Conservation (phyloP, 2,888 invertebrate genomes). For the Pseudanteris insignis region DNA sequence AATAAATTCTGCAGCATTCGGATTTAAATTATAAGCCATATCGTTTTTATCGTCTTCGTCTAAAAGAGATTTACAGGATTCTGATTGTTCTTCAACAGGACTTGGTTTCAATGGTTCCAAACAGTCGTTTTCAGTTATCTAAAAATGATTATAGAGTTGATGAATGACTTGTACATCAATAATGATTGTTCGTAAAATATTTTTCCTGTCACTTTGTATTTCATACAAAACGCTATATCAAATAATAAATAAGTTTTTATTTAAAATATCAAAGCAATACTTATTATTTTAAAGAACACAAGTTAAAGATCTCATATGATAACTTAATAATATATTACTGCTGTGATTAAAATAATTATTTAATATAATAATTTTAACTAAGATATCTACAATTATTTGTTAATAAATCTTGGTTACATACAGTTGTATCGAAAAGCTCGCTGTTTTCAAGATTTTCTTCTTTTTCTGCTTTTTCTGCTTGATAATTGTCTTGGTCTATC, state of each 20-base stretch:
- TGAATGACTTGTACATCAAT: too few relatives aligned
- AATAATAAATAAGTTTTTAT: too few relatives aligned
- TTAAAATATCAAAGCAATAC: too few relatives aligned
- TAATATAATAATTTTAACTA: too few relatives aligned
- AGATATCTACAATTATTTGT: too few relatives aligned
- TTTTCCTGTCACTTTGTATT: too few relatives aligned
- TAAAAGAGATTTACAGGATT: background rate
- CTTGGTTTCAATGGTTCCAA: background rate
- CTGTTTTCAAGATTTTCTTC: constrained; percentile 9
- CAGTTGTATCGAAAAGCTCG: constrained; percentile 55
- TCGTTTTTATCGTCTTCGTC: constrained; percentile 67
- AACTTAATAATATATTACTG: too few relatives aligned
- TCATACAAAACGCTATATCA: too few relatives aligned
- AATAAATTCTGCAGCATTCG: constrained; percentile 86
- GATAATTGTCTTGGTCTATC: constrained; percentile 11
- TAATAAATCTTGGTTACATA: constrained; percentile 44
- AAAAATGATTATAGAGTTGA: constrained; percentile 5
- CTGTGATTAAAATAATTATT: too few relatives aligned
- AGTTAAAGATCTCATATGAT: too few relatives aligned
- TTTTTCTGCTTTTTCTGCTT: constrained; percentile 28
- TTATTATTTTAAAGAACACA: too few relatives aligned
- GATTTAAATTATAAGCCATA: constrained; percentile 81
- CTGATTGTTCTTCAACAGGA: background rate
- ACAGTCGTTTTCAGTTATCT: constrained; percentile 17
- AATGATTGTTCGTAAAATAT: too few relatives aligned